Evolutionary conservation across 1,140 invertebrate genomes (phyloP), one percentile per base, ranked within the genome.

Genomic region (Drosophila carrolli): DNA sequence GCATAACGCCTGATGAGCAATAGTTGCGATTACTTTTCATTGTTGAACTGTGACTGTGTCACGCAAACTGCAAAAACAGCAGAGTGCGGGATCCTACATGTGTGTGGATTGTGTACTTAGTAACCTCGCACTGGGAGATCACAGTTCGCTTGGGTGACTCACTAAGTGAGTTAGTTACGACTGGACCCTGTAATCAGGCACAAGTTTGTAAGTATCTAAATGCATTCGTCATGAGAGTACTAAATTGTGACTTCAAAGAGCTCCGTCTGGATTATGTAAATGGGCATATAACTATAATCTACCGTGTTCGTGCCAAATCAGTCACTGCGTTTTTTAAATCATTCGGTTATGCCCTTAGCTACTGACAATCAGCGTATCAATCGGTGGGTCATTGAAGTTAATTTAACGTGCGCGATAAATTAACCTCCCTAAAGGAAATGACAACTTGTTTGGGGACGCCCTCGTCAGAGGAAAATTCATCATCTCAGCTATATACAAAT

Each of bases 1-100:
- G 76, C 82, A 85, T 75, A 86, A 86, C 62, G 41, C 47, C 50
- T 59, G 61, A 85, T 85, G 82, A 75, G 78, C 82, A 82, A 81
- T 81, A 71, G 75, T 81, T 86, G 70, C 76, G 78, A 84, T 84
- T 84, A 76, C 66, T 61, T 77, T 68, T 68, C 73, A 77, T 76
- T 77, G 73, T 66, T 79, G 61, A 66, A 66, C 71, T 59, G 59
- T 78, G 76, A 83, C 74, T 81, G 46, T 83, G 75, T 67, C 80
- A 84, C 81, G 80, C 80, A 84, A 72, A 50, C 73, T 50, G 60
- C 43, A 47, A 63, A 80, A 47, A 48, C n/a, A 68, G 23, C 14
- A 13, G 14, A 61, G 35, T 35, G 16, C 14, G 53, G 10, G 23
- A 40, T 51, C 44, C 27, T 57, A 51, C 35, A 65, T 51, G 32